These are phyloP conservation scores for Drosophila cardini DNA, from an alignment of 1,140 invertebrate species.

Conservation along the genomic window DNA sequence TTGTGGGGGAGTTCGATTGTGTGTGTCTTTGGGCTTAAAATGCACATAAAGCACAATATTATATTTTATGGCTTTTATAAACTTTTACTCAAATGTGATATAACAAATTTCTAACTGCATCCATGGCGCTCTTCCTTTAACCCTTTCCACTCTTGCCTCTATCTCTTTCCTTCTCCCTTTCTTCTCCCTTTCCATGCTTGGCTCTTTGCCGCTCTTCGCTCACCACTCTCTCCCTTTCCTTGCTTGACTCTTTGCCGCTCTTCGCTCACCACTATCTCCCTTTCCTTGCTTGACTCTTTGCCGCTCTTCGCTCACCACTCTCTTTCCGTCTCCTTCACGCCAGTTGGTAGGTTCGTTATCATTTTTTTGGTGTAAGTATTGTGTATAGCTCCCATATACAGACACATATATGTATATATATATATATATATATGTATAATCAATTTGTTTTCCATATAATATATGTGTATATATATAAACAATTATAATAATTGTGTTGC, in stretches of 20 bases:
- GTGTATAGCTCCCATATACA: conserved; percentile 77
- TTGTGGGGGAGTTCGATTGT: conserved; percentile 25
- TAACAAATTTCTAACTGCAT: conserved; percentile 64
- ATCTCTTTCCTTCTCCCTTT: not conserved
- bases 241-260: not conserved
- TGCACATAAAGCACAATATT: conserved; percentile 82
- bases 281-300: not conserved
- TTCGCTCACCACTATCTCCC: not conserved
- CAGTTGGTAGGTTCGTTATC: conserved; percentile 57
- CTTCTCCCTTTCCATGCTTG: not conserved
- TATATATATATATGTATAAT: conserved; percentile 79
- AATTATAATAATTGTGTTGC: conserved; percentile 75
- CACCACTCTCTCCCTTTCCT: too few species aligned
- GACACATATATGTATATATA: conserved; percentile 70
- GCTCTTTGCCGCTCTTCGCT: not conserved
- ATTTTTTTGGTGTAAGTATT: conserved; percentile 63
- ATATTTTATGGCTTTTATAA: conserved; percentile 70
- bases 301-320: not conserved
- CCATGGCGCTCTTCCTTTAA: not conserved
- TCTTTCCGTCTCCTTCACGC: conserved; percentile 5
- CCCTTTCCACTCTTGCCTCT: not conserved
- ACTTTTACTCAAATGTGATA: conserved; percentile 69
- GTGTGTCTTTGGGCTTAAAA: conserved; percentile 54
- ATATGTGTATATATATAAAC: conserved; percentile 79
- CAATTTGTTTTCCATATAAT: conserved; percentile 70